Evolutionary conservation across 2,113 vertebrate genomes (phyloP).

Genomic region (Mandrillus leucophaeus): DNA sequence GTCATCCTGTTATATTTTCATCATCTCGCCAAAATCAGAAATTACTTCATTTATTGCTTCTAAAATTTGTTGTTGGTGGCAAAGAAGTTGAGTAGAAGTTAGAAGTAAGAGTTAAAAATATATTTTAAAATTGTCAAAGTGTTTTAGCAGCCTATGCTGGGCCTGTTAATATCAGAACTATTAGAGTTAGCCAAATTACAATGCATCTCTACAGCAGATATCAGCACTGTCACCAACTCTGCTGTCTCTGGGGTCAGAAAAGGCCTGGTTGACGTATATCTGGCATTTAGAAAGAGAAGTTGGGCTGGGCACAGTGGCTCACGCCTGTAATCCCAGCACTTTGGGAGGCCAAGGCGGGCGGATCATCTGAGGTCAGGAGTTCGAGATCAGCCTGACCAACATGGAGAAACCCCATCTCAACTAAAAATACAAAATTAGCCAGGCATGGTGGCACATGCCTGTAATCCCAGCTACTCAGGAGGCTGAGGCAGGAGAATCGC

Average conservation of each 20-base stretch:
- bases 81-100: constrained; percentile 28
- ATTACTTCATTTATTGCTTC: not conserved
- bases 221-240: not conserved
- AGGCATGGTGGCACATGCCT: no score
- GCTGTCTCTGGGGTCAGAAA: not conserved
- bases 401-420: no score
- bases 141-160: not conserved
- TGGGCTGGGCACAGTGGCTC: no score
- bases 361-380: no score
- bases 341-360: no score
- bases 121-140: not conserved
- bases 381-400: no score
- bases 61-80: not conserved
- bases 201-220: not conserved
- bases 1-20: not conserved
- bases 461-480: no score
- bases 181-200: not conserved
- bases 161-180: not conserved
- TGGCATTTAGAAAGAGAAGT: not conserved
- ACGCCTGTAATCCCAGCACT: no score
- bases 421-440: no score
- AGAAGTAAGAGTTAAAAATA: constrained; percentile 6
- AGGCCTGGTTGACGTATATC: not conserved
- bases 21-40: not conserved
- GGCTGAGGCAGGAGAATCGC: no score